Conservation (phyloP, 2,113 vertebrate genomes). For the Cyphomyrus plagiostoma region DNA sequence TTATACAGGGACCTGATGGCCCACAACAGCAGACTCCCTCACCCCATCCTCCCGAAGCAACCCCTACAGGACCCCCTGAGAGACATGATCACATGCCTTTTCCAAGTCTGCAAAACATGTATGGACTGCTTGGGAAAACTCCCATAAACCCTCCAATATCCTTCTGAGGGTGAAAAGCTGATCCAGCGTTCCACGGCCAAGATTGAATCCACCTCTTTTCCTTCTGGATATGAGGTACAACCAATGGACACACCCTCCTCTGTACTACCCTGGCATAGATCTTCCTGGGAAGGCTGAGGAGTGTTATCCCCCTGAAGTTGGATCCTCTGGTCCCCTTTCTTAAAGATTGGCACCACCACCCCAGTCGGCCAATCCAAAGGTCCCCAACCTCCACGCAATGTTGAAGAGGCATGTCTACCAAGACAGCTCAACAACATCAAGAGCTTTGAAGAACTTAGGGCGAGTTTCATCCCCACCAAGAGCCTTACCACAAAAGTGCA, state of each 20-base stretch:
- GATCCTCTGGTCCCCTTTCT: neutral
- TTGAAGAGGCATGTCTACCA: no score
- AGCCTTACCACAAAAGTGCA: no score
- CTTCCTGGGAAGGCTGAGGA: neutral
- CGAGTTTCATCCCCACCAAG: no score
- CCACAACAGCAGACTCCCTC: neutral
- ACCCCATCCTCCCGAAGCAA: neutral
- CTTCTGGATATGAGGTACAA: neutral
- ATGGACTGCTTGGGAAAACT: neutral
- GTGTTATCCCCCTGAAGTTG: neutral
- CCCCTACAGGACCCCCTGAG: neutral
- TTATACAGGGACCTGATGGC: neutral
- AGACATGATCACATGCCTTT: neutral
- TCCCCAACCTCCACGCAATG: neutral
- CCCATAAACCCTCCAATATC: neutral
- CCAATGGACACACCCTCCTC: neutral
- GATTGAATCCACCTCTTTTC: neutral
- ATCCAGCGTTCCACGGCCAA: neutral
- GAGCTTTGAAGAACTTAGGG: no score
- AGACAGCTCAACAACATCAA: no score
- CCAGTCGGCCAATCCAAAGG: neutral
- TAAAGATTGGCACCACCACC: neutral
- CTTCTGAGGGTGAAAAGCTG: no score
- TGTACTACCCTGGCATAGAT: neutral
- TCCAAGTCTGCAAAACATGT: neutral